phyloP scores from a whole-genome alignment of 2,888 invertebrate species.

The Tetragonisca angustula region DNA sequence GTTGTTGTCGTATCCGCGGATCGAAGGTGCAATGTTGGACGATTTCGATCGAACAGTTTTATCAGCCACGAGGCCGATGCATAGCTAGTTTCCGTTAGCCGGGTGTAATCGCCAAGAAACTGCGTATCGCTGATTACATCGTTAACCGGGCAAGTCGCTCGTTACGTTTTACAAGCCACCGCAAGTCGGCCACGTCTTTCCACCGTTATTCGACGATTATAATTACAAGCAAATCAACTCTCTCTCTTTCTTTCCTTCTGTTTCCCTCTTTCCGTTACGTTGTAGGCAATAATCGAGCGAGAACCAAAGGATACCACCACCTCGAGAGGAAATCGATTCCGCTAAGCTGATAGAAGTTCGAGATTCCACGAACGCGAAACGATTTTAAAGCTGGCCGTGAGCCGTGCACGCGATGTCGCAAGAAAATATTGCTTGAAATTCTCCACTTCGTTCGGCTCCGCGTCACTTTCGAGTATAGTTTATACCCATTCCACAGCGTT shows the following conservation, averaged over 20 bases:
- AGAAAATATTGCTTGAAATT: constrained; percentile 19
- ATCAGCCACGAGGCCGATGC: constrained; percentile 34
- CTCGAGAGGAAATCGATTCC: constrained; percentile 63
- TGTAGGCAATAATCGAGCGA: constrained; percentile 39
- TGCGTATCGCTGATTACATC: constrained; percentile 54
- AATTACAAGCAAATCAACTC: constrained; percentile 57
- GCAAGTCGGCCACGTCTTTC: constrained; percentile 48
- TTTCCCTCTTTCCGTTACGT: constrained; percentile 21
- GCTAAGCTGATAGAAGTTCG: constrained; percentile 33
- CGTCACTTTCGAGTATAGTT: neutral
- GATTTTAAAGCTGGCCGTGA: constrained; percentile 37
- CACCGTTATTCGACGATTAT: constrained; percentile 62
- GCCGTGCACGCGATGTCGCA: constrained; percentile 39
- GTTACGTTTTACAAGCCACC: neutral
- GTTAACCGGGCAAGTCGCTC: constrained; percentile 29
- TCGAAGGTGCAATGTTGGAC: neutral
- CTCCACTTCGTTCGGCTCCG: constrained; percentile 22
- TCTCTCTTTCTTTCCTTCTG: constrained; percentile 6
- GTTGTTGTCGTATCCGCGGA: neutral
- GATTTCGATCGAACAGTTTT: constrained; percentile 1
- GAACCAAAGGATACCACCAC: neutral
- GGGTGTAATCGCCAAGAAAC: constrained; percentile 40
- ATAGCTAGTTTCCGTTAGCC: constrained; percentile 20
- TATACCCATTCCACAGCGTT: neutral
- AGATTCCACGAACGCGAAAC: constrained; percentile 45